Evolutionary conservation across 2,797 vertebrate genomes (phyloP).

Genomic region (Aulostomus chinensis): DNA sequence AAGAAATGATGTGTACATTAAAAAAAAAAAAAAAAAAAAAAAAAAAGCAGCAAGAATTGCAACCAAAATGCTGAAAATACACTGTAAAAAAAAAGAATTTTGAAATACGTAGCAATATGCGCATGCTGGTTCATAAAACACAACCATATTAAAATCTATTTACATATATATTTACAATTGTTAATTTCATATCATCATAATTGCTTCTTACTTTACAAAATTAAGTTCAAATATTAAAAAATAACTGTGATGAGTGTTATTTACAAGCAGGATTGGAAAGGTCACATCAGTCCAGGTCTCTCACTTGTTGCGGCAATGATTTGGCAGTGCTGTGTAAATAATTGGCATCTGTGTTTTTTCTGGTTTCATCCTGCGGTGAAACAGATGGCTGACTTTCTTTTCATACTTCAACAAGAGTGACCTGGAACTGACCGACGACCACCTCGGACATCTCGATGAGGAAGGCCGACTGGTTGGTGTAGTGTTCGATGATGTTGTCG

Average conservation of each 20-base stretch:
- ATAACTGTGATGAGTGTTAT: slow-evolving; percentile 47
- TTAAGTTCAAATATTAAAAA: slow-evolving; percentile 50
- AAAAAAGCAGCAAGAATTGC: slow-evolving; percentile 72
- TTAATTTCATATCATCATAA: slow-evolving; percentile 49
- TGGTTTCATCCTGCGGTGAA: slow-evolving; percentile 38
- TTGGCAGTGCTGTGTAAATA: slow-evolving; percentile 58
- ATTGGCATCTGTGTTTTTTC: slow-evolving; percentile 23
- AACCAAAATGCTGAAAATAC: slow-evolving; percentile 49
- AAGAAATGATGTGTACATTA: slow-evolving; percentile 70
- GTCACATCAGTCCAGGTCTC: slow-evolving; percentile 29
- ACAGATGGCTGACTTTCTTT: slow-evolving; percentile 12
- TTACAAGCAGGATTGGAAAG: slow-evolving; percentile 48
- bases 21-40: too few species aligned
- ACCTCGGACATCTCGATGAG: slow-evolving; percentile 89
- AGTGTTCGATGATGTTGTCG: slow-evolving; percentile 96
- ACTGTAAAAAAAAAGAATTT: slow-evolving; percentile 27
- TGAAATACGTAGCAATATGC: slow-evolving; percentile 61
- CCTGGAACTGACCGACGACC: slow-evolving; percentile 84
- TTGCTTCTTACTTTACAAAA: slow-evolving; percentile 71
- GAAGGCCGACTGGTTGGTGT: slow-evolving; percentile 96
- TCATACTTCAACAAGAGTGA: slow-evolving; percentile 93
- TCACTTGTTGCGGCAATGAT: slow-evolving; percentile 14
- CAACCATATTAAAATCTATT: slow-evolving; percentile 77
- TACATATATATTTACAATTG: slow-evolving; percentile 58
- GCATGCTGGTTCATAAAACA: slow-evolving; percentile 54